Evolutionary conservation across 2,797 vertebrate genomes (phyloP), one percentile per base, ranked within the genome.

Genomic region (Pipistrellus pipistrellus): DNA sequence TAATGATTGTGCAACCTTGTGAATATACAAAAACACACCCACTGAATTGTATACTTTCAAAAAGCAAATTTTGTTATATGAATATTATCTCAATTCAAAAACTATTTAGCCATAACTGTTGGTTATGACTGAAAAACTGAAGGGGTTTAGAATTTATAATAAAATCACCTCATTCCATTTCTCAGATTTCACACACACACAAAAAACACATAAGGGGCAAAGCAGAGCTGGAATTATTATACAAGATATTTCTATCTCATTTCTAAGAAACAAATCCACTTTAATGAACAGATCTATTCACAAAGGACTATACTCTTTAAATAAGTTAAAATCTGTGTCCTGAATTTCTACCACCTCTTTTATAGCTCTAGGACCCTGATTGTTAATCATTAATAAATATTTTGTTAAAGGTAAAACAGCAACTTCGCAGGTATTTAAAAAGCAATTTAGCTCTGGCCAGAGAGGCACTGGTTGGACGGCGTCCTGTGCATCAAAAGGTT

Each of bases 341-440:
- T 78, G 18, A 94, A 59, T 84, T 35, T 57, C 18, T 21, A 87
- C 38, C 3, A 81, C 69, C 59, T 72, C 32, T 59, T 82, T 84
- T 62, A 76, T 85, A 88, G 48, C 23, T 89, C 62, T 23, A 73
- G 89, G 78, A 62, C 35, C 17, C 32, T 85, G 59, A 88, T 7
- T 91, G 20, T 68, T 83, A 66, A 86, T 59, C 30, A 86, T 80
- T 76, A 90, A 57, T 11, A 91, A 46, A 46, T 77, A 88, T 41
- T 89, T 68, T 71, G 5, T 46, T 53, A 90, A 62, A 91, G 18
- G 18, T 0, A 2, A 96, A 97, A 92, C 0, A 83, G 57, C 23
- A 32, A 95, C 21, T 93, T 94, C 18, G 86, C 5, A 51, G 21
- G 4, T 35, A 85, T 96, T 90, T 98, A 30, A 62, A 62, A 62